A percentile compares a stretch with the other conserved stretches of the same genome.
Evolutionary conservation across 2,797 vertebrate species (phyloP).

Genomic region (Rhabdophis nuchalis): DNA sequence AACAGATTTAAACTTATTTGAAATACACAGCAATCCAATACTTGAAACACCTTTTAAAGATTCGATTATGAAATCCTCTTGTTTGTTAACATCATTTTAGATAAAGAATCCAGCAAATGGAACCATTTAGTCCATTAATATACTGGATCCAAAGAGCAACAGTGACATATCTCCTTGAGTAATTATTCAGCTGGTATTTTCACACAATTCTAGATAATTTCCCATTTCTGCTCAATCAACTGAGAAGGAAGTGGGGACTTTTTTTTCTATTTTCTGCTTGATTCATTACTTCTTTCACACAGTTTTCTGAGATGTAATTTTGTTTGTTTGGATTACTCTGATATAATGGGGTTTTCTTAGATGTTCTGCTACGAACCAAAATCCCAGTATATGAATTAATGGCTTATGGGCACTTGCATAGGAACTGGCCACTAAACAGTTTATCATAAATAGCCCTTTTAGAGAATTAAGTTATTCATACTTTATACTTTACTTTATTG

Average conservation of each 20-base stretch:
- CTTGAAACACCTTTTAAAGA: background rate
- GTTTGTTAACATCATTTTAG: background rate
- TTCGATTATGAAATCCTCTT: background rate
- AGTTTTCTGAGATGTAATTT: too few relatives aligned
- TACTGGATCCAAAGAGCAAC: background rate
- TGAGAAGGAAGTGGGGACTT: background rate
- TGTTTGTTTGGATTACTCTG: background rate
- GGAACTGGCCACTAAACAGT: background rate
- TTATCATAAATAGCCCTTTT: background rate
- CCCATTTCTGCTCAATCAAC: background rate
- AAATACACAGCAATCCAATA: background rate
- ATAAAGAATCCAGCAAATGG: background rate
- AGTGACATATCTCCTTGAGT: background rate
- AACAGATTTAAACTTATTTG: background rate
- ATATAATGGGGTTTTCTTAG: background rate
- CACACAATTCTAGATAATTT: background rate
- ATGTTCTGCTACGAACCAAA: background rate
- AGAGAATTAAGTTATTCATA: background rate
- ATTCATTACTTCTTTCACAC: background rate
- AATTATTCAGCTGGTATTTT: too few relatives aligned
- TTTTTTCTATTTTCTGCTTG: background rate
- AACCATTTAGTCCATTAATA: background rate
- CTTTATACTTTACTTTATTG: too few relatives aligned
- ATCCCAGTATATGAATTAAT: background rate
- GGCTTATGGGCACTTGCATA: background rate